Evolutionary conservation across 2,888 invertebrate species (phyloP).

Genomic region (Pristionchus entomophagus): DNA sequence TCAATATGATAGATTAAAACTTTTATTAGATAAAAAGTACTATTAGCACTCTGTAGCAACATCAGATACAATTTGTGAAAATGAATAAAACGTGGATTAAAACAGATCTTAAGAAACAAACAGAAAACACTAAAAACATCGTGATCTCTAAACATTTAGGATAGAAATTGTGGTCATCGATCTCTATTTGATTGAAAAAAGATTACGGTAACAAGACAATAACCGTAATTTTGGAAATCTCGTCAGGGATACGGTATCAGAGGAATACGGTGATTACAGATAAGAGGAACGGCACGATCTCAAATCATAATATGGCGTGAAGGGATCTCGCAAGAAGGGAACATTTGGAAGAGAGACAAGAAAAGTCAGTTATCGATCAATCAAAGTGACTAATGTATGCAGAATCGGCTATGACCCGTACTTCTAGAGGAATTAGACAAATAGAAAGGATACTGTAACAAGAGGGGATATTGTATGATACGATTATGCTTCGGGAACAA

Average conservation of each 20-base stretch:
- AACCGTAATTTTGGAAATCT: not conserved
- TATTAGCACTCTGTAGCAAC: not conserved
- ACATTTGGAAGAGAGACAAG: not conserved
- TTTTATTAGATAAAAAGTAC: not conserved
- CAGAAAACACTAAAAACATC: not conserved
- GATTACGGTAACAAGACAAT: not conserved
- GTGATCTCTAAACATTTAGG: not conserved
- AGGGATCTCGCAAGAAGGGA: not conserved
- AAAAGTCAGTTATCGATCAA: not conserved
- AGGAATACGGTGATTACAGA: not conserved
- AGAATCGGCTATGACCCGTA: not conserved
- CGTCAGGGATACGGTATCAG: slow-evolving; percentile 14
- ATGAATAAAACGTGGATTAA: not conserved
- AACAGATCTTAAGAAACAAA: not conserved
- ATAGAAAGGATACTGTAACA: not conserved
- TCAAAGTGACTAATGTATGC: not conserved
- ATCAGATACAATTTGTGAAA: not conserved
- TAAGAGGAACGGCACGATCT: not conserved
- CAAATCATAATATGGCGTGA: not conserved
- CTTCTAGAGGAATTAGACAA: not conserved
- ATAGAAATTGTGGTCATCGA: not conserved
- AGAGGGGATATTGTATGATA: not conserved
- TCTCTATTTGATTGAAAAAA: not conserved
- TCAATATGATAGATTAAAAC: not conserved
- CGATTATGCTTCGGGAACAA: not conserved